These are phyloP conservation scores for Megalops cyprinoides DNA, from an alignment of 2,797 vertebrate species.

Conservation along the genomic window DNA sequence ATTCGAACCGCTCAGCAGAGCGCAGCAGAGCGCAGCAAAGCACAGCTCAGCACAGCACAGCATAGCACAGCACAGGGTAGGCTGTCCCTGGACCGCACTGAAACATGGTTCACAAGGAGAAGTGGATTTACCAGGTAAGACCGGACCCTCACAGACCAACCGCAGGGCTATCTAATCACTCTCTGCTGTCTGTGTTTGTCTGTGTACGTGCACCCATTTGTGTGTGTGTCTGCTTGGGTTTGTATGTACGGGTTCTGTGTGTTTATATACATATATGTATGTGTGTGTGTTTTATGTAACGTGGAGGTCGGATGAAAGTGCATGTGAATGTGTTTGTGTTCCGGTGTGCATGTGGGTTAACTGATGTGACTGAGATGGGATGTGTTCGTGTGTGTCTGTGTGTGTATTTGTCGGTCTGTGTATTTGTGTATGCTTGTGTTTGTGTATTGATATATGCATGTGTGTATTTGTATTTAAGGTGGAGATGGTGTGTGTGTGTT, in stretches of 20 bases:
- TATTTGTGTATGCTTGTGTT: not conserved
- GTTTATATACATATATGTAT: not conserved
- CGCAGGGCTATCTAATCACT: no score
- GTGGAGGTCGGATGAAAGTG: no score
- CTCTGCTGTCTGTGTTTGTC: not conserved
- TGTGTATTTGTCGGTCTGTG: not conserved
- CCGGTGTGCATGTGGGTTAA: not conserved
- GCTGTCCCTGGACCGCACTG: not conserved
- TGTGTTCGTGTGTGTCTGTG: not conserved
- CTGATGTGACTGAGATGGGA: not conserved
- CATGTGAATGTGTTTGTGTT: no score
- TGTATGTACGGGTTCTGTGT: not conserved
- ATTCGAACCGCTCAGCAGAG: not conserved
- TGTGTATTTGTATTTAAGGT: not conserved
- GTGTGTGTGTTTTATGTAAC: no score
- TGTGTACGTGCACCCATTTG: not conserved
- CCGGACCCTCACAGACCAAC: not conserved
- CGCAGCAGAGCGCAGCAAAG: not conserved
- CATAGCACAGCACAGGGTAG: not conserved
- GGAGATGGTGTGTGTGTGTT: not conserved
- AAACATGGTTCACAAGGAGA: slow-evolving; percentile 7
- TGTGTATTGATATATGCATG: not conserved
- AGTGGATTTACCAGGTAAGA: slow-evolving; percentile 19
- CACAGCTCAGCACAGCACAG: not conserved
- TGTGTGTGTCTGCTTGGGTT: not conserved